Conservation (phyloP, 2,888 invertebrate genomes). For the Yponomeuta sedellus region DNA sequence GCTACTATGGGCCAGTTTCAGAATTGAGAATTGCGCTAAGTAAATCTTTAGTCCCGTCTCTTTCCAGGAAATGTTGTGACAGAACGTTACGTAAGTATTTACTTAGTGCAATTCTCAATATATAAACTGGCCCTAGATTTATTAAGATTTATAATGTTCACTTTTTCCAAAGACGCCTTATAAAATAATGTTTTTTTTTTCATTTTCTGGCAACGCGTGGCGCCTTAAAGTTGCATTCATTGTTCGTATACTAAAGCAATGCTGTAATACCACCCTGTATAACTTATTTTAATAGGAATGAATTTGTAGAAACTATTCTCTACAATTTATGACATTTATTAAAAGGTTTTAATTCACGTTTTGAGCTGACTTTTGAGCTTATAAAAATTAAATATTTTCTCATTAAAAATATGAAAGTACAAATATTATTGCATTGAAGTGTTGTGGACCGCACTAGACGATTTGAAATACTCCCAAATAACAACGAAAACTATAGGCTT, state of each 20-base stretch:
- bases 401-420: background rate
- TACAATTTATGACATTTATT: slow-evolving; percentile 43
- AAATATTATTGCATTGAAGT: background rate
- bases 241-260: background rate
- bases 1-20: too few species aligned
- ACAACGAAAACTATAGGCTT: background rate
- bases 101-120: too few species aligned
- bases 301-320: slow-evolving; percentile 39
- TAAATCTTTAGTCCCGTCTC: too few species aligned
- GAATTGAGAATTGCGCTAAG: too few species aligned
- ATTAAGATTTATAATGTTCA: too few species aligned
- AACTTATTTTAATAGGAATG: slow-evolving; percentile 58
- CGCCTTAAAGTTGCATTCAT: background rate
- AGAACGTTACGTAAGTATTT: too few species aligned
- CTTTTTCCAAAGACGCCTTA: too few species aligned
- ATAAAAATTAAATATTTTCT: slow-evolving; percentile 49
- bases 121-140: too few species aligned
- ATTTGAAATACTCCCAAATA: slow-evolving; percentile 22
- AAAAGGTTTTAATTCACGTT: slow-evolving; percentile 47
- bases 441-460: background rate
- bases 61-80: too few species aligned
- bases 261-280: slow-evolving; percentile 25
- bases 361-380: slow-evolving; percentile 74
- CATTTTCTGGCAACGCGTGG: too few species aligned
- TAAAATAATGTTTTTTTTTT: too few species aligned